Percentiles rank a stretch among this genome's conserved stretches.
Evolutionary conservation across 2,888 invertebrate species (phyloP).

Genomic region (Drosophila setosimentum): DNA sequence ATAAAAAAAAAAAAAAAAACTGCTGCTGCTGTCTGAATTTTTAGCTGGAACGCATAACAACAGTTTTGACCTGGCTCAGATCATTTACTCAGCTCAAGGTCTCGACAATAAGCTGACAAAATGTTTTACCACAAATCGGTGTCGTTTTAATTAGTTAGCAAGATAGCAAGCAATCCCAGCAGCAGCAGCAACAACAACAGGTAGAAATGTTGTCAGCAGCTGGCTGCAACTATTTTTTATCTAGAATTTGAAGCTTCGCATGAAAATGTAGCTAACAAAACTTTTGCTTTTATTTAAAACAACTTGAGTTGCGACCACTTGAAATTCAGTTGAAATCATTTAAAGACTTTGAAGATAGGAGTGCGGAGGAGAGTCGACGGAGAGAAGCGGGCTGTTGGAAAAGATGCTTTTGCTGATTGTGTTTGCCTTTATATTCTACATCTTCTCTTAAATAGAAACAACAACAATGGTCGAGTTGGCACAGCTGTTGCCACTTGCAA

Average conservation of each 20-base stretch:
- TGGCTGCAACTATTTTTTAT: slow-evolving; percentile 59
- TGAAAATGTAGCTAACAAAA: slow-evolving; percentile 58
- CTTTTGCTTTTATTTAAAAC: slow-evolving; percentile 72
- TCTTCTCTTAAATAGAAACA: slow-evolving; percentile 6
- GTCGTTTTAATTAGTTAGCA: slow-evolving; percentile 56
- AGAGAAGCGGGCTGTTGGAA: neutral
- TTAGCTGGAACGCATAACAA: slow-evolving; percentile 42
- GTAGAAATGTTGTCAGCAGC: slow-evolving; percentile 55
- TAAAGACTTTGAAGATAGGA: neutral
- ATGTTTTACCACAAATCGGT: slow-evolving; percentile 50
- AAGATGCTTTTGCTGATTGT: slow-evolving; percentile 41
- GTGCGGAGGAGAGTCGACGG: neutral
- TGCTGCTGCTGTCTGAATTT: slow-evolving; percentile 11
- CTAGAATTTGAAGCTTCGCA: slow-evolving; percentile 63
- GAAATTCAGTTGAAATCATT: slow-evolving; percentile 44
- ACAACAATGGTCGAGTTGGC: slow-evolving; percentile 7
- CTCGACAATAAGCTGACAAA: slow-evolving; percentile 46
- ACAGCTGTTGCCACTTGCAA: slow-evolving; percentile 57
- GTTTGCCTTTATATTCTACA: slow-evolving; percentile 17
- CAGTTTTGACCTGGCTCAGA: slow-evolving; percentile 10
- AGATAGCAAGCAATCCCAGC: slow-evolving; percentile 17
- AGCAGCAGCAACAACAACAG: slow-evolving; percentile 14
- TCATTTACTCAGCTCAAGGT: slow-evolving; percentile 42
- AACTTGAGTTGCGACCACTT: slow-evolving; percentile 21
- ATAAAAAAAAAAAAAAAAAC: slow-evolving; percentile 11